These are phyloP conservation scores for Sipha flava DNA, from an alignment of 1,140 invertebrate species.

Conservation along the genomic window DNA sequence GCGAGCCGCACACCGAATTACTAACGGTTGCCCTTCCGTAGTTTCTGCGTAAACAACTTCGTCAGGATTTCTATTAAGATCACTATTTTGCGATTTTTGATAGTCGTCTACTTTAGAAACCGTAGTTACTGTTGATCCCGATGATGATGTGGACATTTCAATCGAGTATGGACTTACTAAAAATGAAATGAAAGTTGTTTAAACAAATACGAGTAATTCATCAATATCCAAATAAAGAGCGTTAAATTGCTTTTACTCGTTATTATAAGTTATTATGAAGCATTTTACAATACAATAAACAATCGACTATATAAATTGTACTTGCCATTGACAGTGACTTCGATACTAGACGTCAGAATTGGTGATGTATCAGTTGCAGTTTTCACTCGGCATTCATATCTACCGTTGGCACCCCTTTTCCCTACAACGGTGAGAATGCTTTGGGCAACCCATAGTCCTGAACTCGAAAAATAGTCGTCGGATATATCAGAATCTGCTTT, in stretches of 20 bases:
- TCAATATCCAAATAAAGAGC: too few species aligned
- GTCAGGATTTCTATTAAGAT: background rate
- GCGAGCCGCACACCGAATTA: slow-evolving; percentile 63
- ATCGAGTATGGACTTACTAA: slow-evolving; percentile 8
- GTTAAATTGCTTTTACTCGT: too few species aligned
- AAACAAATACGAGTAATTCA: too few species aligned
- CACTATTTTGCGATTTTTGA: background rate
- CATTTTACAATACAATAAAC: too few species aligned
- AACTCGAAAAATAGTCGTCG: background rate
- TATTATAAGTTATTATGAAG: too few species aligned
- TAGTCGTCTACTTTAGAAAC: background rate
- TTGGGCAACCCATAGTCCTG: background rate
- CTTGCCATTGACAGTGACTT: slow-evolving; percentile 3
- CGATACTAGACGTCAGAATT: background rate
- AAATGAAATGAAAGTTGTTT: background rate
- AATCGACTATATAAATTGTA: too few species aligned
- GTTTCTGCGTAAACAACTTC: background rate
- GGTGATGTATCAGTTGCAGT: background rate
- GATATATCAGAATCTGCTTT: background rate
- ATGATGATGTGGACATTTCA: background rate
- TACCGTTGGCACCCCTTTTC: background rate
- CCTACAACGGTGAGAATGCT: background rate
- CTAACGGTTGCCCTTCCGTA: slow-evolving; percentile 34
- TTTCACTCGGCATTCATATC: slow-evolving; percentile 20
- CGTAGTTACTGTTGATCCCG: background rate